These are phyloP conservation scores for Andrena bucephala DNA, from an alignment of 2,888 invertebrate species.

Conservation along the genomic window DNA sequence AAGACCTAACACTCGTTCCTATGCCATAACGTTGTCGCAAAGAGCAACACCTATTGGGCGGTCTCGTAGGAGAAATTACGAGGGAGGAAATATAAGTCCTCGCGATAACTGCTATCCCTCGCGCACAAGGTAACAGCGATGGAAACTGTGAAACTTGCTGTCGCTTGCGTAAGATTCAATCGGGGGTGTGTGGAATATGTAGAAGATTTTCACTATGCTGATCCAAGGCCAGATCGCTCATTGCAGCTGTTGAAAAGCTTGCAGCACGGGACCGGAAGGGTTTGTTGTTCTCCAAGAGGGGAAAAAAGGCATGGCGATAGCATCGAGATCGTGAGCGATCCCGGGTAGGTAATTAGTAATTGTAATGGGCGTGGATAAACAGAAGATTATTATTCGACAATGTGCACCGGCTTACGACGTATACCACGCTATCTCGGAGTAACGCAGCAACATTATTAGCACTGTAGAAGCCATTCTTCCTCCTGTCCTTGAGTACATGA, in stretches of 20 bases:
- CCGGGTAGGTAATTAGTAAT: slow-evolving; percentile 49
- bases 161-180: no score
- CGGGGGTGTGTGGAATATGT: no score
- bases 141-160: background rate
- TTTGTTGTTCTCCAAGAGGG: slow-evolving; percentile 20
- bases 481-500: background rate
- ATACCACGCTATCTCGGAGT: slow-evolving; percentile 35
- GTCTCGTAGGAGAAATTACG: no score
- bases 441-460: slow-evolving; percentile 21
- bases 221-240: background rate
- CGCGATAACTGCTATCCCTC: no score
- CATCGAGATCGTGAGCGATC: slow-evolving; percentile 30
- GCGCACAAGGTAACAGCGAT: background rate
- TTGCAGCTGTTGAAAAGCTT: slow-evolving; percentile 16
- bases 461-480: background rate
- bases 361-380: slow-evolving; percentile 42
- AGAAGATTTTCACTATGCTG: background rate
- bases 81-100: no score
- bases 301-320: slow-evolving; percentile 34
- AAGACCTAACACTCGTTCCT: no score
- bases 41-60: no score
- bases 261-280: slow-evolving; percentile 25
- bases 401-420: slow-evolving; percentile 8
- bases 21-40: no score
- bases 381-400: slow-evolving; percentile 39